Percentiles rank a stretch among this genome's conserved stretches.
Conservation (phyloP, 2,797 vertebrate species). For the Cyprinella venusta region DNA sequence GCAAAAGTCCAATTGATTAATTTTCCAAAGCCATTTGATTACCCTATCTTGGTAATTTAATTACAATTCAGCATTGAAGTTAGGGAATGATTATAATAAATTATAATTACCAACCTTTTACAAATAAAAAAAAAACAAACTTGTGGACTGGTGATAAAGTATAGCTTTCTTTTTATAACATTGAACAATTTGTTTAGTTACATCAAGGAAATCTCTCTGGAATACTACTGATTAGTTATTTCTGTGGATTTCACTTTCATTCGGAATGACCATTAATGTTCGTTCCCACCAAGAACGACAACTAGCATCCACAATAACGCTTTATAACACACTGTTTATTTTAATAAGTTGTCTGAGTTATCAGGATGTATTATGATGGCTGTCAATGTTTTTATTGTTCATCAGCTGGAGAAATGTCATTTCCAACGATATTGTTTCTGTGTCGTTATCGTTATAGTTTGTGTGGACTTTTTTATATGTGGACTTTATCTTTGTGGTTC, state of each 20-base stretch:
- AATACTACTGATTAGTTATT: not conserved
- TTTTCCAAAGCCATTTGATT: not conserved
- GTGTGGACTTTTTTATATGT: not conserved
- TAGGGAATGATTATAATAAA: not conserved
- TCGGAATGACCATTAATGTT: not conserved
- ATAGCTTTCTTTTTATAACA: not conserved
- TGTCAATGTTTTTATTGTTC: not conserved
- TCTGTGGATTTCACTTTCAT: not conserved
- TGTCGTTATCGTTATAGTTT: not conserved
- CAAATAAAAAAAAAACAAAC: not conserved
- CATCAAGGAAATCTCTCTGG: not conserved
- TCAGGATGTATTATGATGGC: not conserved
- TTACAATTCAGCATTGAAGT: not conserved
- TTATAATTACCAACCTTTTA: not conserved
- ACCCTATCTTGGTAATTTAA: not conserved
- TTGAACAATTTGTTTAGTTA: not conserved
- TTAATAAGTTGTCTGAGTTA: not conserved
- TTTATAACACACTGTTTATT: not conserved
- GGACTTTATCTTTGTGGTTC: not conserved
- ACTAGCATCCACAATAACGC: not conserved
- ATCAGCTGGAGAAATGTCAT: fast-evolving
- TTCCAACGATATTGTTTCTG: not conserved
- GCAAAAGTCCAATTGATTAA: not conserved
- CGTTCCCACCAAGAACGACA: not conserved
- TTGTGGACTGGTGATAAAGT: not conserved